phyloP scores from a whole-genome alignment of 2,888 invertebrate species.

The Marasmarcha lunaedactyla region DNA sequence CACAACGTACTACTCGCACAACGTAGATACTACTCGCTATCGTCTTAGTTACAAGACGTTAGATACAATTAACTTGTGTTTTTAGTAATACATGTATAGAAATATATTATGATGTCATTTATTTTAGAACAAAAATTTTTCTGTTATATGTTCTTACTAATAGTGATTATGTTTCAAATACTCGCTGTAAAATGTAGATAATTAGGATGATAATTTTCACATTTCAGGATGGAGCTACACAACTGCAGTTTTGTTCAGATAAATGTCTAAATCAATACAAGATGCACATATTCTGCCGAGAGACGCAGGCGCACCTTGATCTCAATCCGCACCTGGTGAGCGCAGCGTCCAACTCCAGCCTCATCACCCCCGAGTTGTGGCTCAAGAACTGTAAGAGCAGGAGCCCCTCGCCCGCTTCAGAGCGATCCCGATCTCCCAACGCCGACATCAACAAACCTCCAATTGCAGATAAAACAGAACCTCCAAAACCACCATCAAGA shows the following conservation, averaged over 20 bases:
- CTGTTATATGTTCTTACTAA: no score
- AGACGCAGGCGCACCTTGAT: constrained; percentile 92
- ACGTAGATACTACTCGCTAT: no score
- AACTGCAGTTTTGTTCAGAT: constrained; percentile 91
- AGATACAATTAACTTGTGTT: no score
- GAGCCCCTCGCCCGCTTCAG: constrained; percentile 71
- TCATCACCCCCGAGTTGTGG: constrained; percentile 94
- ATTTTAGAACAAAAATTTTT: no score
- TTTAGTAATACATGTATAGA: no score
- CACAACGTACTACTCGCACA: no score
- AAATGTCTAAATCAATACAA: constrained; percentile 96
- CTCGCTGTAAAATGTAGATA: no score
- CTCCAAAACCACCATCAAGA: constrained; percentile 24
- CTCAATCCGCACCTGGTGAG: constrained; percentile 80
- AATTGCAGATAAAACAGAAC: constrained; percentile 30
- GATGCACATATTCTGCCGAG: constrained; percentile 96
- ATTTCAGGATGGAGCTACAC: constrained; percentile 87
- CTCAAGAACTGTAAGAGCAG: constrained; percentile 81
- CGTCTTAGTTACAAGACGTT: no score
- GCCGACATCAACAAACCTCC: constrained; percentile 32
- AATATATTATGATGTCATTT: no score
- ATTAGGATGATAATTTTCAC: no score
- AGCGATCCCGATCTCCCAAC: constrained; percentile 67
- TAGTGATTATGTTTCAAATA: no score
- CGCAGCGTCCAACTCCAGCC: constrained; percentile 55